These are phyloP conservation scores for Mionectes olivaceus DNA, from an alignment of 2,797 vertebrate species.

Conservation along the genomic window DNA sequence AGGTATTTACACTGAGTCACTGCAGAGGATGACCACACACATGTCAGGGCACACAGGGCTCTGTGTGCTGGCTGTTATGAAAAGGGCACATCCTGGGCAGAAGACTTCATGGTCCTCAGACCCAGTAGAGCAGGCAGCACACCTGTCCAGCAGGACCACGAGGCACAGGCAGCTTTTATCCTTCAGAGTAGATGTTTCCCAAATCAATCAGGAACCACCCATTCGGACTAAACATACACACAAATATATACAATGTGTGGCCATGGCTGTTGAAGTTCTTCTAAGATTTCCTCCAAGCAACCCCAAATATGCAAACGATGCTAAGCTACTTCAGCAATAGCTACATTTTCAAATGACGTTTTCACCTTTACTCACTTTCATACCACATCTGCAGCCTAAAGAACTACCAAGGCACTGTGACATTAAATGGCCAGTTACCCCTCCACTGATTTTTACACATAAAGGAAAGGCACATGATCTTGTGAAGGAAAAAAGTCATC, in stretches of 20 bases:
- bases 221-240: not conserved
- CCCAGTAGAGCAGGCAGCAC: not conserved
- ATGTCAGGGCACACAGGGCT: accelerated
- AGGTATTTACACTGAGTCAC: not conserved
- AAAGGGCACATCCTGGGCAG: accelerated
- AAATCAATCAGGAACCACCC: not conserved
- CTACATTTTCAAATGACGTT: not conserved
- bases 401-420: not conserved
- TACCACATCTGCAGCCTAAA: not conserved
- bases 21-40: not conserved
- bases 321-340: not conserved
- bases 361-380: not conserved
- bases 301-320: not conserved
- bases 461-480: not conserved
- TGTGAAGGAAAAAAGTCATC: not conserved
- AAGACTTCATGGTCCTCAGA: accelerated
- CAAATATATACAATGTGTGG: not conserved
- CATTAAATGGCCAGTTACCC: not conserved
- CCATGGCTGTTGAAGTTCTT: not conserved
- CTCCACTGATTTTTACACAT: not conserved
- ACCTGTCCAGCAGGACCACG: not conserved
- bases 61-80: not conserved
- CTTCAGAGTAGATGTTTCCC: not conserved
- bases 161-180: not conserved
- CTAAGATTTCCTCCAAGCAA: not conserved